Evolutionary conservation across 2,888 invertebrate species (phyloP), one percentile per base, ranked within the genome.

Genomic region (Melanotus villosus): DNA sequence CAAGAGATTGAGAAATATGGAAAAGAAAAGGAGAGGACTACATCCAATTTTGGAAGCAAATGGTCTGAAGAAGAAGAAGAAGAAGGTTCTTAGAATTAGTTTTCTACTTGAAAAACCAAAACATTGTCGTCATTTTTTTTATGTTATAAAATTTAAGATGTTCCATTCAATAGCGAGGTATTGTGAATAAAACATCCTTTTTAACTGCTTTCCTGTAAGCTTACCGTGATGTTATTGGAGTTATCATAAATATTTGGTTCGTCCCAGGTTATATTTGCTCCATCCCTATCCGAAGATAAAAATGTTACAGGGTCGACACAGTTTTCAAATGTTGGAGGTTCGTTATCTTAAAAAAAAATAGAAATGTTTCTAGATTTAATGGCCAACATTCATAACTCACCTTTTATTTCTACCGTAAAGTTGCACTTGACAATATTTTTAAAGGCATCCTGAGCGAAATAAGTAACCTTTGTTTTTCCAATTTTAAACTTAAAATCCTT

Each of bases 221-320:
- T 75, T 78, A 82, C 82, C 65, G 71, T 76, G 14, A 84, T 80
- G 47, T 78, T 77, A 52, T 80, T 80, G 0, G 87, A 90, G 80
- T 91, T 91, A 79, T 91, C 91, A 68, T 83, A 83, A 72, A 87
- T 85, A 16, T 83, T 77, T 2, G 90, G 90, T 76, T 89, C 89
- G 60, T 88, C 87, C 89, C 90, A 90, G 9, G 85, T 83, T 10
- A 90, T 84, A 60, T 89, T 87, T 30, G 80, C 80, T 2, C 82
- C 84, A 1, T 69, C 72, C 62, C 75, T 77, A 50, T 80, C 79
- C 9, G 77, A 77, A 1, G 83, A 78, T 26, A 85, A 79, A 70
- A 87, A 87, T 30, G 84, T 82, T 2, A 88, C 85, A 0, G 91
- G 90, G 68, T 88, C 87, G 9, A 87, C 81, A 77, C 92, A 92